Percentiles rank a stretch among this genome's conserved stretches.
Conservation (phyloP, 2,797 vertebrate species). For the Lacerta viridis region DNA sequence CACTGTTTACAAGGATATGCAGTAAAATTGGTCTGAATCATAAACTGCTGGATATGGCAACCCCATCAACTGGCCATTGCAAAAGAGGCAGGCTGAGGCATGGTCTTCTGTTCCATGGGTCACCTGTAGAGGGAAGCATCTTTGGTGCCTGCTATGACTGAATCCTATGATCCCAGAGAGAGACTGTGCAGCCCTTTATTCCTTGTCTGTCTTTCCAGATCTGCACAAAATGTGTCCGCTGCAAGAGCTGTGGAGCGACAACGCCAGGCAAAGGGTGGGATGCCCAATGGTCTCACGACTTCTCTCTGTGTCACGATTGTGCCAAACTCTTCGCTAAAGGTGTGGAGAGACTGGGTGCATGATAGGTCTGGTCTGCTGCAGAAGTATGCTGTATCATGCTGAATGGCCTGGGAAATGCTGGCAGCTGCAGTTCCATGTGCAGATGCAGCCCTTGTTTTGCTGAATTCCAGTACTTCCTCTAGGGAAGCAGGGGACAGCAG, state of each 20-base stretch:
- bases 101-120: neutral
- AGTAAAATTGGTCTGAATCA: no score
- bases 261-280: slow-evolving; percentile 98
- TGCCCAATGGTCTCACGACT: slow-evolving; percentile 99
- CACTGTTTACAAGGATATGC: neutral
- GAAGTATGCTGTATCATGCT: neutral
- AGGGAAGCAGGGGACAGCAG: neutral
- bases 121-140: neutral
- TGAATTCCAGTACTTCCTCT: neutral
- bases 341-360: slow-evolving; percentile 53
- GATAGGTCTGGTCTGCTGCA: no score
- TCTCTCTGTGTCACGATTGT: slow-evolving; percentile 98
- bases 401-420: no score
- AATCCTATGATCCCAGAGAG: neutral
- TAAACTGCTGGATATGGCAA: neutral
- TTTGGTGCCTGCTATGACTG: neutral
- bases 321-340: slow-evolving; percentile 99
- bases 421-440: neutral
- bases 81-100: neutral
- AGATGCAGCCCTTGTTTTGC: neutral
- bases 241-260: slow-evolving; percentile 97
- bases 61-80: neutral
- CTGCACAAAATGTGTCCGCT: slow-evolving; percentile 97
- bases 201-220: slow-evolving; percentile 82
- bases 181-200: no score